Conservation (phyloP, 1,140 invertebrate genomes). For the Drosophila parabipectinata region DNA sequence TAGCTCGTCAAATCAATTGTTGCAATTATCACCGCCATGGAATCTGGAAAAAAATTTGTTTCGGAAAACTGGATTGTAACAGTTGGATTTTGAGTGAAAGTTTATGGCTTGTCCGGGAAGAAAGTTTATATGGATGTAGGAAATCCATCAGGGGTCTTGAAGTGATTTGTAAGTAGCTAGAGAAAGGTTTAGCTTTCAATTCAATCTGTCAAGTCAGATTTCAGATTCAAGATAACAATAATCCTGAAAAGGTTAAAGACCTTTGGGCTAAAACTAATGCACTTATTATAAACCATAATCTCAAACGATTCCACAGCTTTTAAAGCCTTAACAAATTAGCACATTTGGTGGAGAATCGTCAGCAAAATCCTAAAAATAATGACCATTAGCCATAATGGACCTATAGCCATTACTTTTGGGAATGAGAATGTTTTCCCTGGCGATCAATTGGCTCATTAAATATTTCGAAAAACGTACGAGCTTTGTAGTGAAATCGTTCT, state of each 20-base stretch:
- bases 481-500: not conserved
- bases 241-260: not conserved
- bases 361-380: conserved; percentile 4
- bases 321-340: not conserved
- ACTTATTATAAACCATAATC: not conserved
- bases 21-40: conserved; percentile 19
- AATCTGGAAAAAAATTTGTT: conserved; percentile 21
- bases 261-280: too few species aligned
- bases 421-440: conserved; percentile 24
- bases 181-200: not conserved
- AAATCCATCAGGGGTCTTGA: not conserved
- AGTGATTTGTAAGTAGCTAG: not conserved
- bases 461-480: conserved; percentile 14
- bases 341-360: not conserved
- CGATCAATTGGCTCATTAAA: conserved; percentile 40
- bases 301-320: too few species aligned
- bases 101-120: conserved; percentile 40
- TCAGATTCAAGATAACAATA: too few species aligned
- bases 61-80: conserved; percentile 39
- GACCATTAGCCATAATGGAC: not conserved
- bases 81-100: conserved; percentile 41
- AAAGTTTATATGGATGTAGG: not conserved
- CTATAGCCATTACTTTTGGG: conserved; percentile 30
- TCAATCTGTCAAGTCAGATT: too few species aligned
- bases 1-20: conserved; percentile 37